phyloP scores from a whole-genome alignment of 2,888 invertebrate genomes.

The Thera obeliscata region DNA sequence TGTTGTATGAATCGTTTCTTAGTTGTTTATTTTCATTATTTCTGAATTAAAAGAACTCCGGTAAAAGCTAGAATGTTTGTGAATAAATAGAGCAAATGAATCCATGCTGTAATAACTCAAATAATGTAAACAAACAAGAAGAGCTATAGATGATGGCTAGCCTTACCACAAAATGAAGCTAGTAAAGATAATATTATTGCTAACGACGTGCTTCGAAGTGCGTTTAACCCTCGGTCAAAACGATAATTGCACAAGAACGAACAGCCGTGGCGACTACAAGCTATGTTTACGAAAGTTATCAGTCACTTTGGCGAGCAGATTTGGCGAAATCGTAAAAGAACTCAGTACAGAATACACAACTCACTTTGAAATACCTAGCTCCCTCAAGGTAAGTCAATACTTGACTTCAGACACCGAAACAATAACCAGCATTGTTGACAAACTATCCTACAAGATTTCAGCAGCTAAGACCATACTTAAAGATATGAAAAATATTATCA shows the following conservation, averaged over 20 bases:
- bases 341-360: constrained; percentile 73
- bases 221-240: constrained; percentile 60
- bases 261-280: constrained; percentile 71
- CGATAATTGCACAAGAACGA: constrained; percentile 70
- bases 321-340: constrained; percentile 73
- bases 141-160: constrained; percentile 56
- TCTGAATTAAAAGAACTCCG: not conserved
- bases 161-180: constrained; percentile 75
- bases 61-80: not conserved
- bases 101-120: constrained; percentile 6
- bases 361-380: constrained; percentile 70
- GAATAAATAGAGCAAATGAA: not conserved
- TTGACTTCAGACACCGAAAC: constrained; percentile 65
- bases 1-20: not conserved
- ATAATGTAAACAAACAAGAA: not conserved
- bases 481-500: constrained; percentile 71
- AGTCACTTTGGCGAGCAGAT: constrained; percentile 65
- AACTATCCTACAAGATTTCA: constrained; percentile 71
- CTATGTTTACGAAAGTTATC: constrained; percentile 67
- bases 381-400: constrained; percentile 70
- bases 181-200: constrained; percentile 68
- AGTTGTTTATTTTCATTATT: not conserved
- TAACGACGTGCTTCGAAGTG: constrained; percentile 57
- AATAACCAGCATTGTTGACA: constrained; percentile 65
- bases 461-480: constrained; percentile 69